These are phyloP conservation scores for Xenentodon cancila DNA, from an alignment of 2,797 vertebrate genomes.

Conservation along the genomic window DNA sequence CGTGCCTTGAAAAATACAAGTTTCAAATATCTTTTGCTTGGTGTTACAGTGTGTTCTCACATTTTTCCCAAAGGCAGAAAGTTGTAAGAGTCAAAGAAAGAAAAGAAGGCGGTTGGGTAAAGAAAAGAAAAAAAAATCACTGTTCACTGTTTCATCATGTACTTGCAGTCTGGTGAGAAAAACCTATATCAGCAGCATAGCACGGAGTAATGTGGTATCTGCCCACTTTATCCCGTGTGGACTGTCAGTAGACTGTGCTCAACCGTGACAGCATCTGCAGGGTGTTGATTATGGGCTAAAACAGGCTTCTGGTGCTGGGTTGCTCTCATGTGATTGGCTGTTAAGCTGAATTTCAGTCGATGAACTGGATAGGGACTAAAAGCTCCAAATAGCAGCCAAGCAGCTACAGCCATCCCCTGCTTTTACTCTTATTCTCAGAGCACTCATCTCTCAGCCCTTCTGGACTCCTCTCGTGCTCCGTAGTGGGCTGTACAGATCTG, in stretches of 20 bases:
- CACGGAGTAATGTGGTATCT: conserved; percentile 30
- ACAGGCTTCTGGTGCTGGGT: conserved; percentile 62
- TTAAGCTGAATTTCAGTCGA: conserved; percentile 68
- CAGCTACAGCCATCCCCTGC: conserved; percentile 59
- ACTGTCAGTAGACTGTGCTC: conserved; percentile 54
- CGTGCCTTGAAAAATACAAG: conserved; percentile 8
- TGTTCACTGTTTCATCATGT: conserved; percentile 12
- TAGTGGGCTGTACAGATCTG: conserved; percentile 5
- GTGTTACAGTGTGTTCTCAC: conserved; percentile 20
- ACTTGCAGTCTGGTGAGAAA: conserved; percentile 9
- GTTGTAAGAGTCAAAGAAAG: conserved; percentile 3
- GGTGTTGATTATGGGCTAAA: conserved; percentile 84
- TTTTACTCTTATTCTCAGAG: conserved; percentile 29
- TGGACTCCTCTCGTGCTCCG: not conserved
- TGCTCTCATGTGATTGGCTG: conserved; percentile 62
- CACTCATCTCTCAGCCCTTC: conserved; percentile 25
- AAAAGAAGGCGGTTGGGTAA: too few species aligned
- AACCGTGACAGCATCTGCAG: conserved; percentile 69
- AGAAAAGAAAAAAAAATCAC: not conserved
- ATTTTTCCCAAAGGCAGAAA: conserved; percentile 27
- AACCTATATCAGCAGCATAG: conserved; percentile 9
- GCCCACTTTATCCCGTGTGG: conserved; percentile 23
- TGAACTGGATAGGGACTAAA: conserved; percentile 76
- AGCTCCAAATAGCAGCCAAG: conserved; percentile 71
- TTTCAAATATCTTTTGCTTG: not conserved